phyloP scores from a whole-genome alignment of 2,888 invertebrate genomes.

The Fragum whitleyi region DNA sequence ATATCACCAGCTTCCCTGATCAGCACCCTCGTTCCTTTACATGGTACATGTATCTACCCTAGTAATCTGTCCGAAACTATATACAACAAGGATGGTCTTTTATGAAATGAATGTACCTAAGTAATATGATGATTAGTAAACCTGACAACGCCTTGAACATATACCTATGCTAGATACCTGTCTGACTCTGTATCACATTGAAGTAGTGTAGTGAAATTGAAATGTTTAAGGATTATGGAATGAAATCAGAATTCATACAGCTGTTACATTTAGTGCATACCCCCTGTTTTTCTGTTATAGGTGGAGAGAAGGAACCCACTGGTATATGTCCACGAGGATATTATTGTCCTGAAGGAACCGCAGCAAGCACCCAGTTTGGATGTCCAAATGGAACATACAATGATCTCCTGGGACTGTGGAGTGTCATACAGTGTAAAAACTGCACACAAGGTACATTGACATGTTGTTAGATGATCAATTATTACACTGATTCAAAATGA shows the following conservation, averaged over 20 bases:
- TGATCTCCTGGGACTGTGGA: conserved; percentile 70
- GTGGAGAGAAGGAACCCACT: conserved; percentile 73
- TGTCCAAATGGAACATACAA: conserved; percentile 84
- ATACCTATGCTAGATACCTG: too few species aligned
- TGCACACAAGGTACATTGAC: conserved; percentile 80
- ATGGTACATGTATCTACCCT: conserved; percentile 73
- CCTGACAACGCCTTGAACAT: too few species aligned
- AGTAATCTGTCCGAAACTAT: conserved; percentile 73
- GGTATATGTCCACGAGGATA: conserved; percentile 81
- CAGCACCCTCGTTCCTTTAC: too few species aligned
- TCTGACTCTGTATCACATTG: too few species aligned
- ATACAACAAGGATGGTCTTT: too few species aligned
- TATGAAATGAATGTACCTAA: too few species aligned
- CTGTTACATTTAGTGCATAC: too few species aligned
- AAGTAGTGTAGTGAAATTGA: too few species aligned
- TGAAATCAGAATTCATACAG: too few species aligned
- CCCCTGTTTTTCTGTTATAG: conserved; percentile 49
- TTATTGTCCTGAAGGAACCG: conserved; percentile 82
- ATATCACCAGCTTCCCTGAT: too few species aligned
- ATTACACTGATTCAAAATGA: neutral
- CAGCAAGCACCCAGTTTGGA: conserved; percentile 74
- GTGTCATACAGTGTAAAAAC: conserved; percentile 77
- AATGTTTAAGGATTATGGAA: too few species aligned
- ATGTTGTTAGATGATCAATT: neutral
- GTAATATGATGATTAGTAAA: too few species aligned